These are phyloP conservation scores for Acanthochromis polyacanthus DNA, from an alignment of 2,113 vertebrate species.

Conservation along the genomic window DNA sequence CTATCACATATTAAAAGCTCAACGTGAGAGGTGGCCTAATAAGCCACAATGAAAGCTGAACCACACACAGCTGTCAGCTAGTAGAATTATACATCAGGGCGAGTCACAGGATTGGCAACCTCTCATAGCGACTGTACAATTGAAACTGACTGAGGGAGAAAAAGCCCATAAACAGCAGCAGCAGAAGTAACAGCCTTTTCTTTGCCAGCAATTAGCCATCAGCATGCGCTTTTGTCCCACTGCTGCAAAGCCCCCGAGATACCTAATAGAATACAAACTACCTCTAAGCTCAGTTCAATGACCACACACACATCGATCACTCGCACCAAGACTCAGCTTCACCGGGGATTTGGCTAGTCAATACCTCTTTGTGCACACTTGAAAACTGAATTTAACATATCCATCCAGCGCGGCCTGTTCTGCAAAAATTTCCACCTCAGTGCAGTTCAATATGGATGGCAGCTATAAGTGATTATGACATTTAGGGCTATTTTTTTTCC, in stretches of 20 bases:
- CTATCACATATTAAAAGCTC: not conserved
- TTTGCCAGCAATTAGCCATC: conserved; percentile 61
- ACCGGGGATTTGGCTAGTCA: conserved; percentile 64
- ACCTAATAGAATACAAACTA: conserved; percentile 79
- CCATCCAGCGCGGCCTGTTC: conserved; percentile 17
- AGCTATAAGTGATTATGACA: not conserved
- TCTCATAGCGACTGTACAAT: not conserved
- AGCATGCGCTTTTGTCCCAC: conserved; percentile 58
- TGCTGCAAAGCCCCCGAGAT: conserved; percentile 61
- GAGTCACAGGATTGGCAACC: conserved; percentile 8
- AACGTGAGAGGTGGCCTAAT: not conserved
- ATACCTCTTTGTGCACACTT: conserved; percentile 67
- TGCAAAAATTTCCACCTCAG: not conserved
- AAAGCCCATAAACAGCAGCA: not conserved
- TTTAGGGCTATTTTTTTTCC: not conserved
- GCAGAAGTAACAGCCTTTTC: conserved; percentile 30
- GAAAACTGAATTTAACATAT: conserved; percentile 69
- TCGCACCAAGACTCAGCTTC: conserved; percentile 54
- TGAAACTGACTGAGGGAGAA: conserved; percentile 3
- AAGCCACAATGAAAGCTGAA: not conserved
- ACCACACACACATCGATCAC: conserved; percentile 75
- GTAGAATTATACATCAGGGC: not conserved
- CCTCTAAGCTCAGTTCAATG: conserved; percentile 65
- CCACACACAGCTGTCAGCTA: not conserved
- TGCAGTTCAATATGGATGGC: not conserved